Evolutionary conservation across 2,797 vertebrate species (phyloP), one percentile per base, ranked within the genome.

Genomic region (Cyclura pinguis): DNA sequence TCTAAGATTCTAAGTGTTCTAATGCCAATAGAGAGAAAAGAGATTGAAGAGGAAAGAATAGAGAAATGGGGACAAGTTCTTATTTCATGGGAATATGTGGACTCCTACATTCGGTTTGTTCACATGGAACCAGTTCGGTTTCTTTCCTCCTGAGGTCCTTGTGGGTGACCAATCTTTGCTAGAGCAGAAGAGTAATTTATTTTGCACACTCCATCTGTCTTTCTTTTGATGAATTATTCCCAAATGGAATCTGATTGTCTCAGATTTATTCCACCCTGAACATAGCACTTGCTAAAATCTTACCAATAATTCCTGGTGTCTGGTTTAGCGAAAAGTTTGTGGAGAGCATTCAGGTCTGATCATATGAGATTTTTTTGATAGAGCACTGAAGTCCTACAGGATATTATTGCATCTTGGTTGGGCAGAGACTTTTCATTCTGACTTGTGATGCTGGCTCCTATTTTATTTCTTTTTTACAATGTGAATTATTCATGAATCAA

Each of bases 161-260:
- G n/a, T 35, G 35, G 80, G 85, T 87, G 80, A 88, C 80, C 80
- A 81, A 86, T 84, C 80, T 78, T 84, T 57, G 72, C 59, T 12
- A 83, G 47, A 87, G 72, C 86, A 91, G 90, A 91, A 87, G 80
- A 87, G 50, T 84, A 78, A 91, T 84, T 87, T 87, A 64, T 91
- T 91, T 80, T 84, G 32, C 32, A 69, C 80, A 91, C 80, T 91
- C 59, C 20, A 29, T 87, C 85, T 78, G 90, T 84, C 85, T 91
- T 78, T 47, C 35, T 84, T 47, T 55, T 91, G 90, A 91, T 57
- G 20, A 91, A 91, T 91, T 91, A 80, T 84, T 91, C 80, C 80
- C 90, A 87, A 88, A 91, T 91, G 80, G 85, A 88, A 69, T 55
- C 80, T 78, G 90, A 91, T 87, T 27, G 80, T 78, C 80, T 84